These are phyloP conservation scores for Synanceia verrucosa DNA, from an alignment of 2,797 vertebrate genomes.

Conservation along the genomic window DNA sequence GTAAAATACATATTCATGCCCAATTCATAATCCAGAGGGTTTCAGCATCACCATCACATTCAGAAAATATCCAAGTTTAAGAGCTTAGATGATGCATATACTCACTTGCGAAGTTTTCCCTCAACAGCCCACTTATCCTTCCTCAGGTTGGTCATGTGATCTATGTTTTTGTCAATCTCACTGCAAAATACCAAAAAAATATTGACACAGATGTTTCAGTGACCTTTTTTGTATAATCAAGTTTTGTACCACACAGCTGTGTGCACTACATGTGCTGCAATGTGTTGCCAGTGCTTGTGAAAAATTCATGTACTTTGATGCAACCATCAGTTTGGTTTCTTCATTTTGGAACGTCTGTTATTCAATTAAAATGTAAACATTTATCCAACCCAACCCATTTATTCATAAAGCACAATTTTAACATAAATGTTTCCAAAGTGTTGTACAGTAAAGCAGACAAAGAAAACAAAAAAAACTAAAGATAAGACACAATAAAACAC, in stretches of 20 bases:
- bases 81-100: constrained; percentile 31
- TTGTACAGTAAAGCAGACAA: no score
- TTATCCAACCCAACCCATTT: no score
- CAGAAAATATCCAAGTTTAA: neutral
- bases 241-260: constrained; percentile 16
- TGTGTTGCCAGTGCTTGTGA: constrained; percentile 31
- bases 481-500: no score
- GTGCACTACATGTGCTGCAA: constrained; percentile 46
- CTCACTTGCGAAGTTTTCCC: constrained; percentile 97
- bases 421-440: no score
- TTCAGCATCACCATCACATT: neutral
- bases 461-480: no score
- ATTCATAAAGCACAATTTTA: no score
- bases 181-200: constrained; percentile 80
- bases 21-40: neutral
- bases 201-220: constrained; percentile 9
- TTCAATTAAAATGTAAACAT: constrained; percentile 46
- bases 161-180: constrained; percentile 98
- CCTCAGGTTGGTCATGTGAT: constrained; percentile 95
- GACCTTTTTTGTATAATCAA: constrained; percentile 2
- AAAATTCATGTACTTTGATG: constrained; percentile 64
- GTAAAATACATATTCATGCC: neutral
- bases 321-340: constrained; percentile 46
- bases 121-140: constrained; percentile 96
- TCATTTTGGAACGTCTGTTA: constrained; percentile 40